These are phyloP conservation scores for Lagodon rhomboides DNA, from an alignment of 2,797 vertebrate genomes.

Conservation along the genomic window DNA sequence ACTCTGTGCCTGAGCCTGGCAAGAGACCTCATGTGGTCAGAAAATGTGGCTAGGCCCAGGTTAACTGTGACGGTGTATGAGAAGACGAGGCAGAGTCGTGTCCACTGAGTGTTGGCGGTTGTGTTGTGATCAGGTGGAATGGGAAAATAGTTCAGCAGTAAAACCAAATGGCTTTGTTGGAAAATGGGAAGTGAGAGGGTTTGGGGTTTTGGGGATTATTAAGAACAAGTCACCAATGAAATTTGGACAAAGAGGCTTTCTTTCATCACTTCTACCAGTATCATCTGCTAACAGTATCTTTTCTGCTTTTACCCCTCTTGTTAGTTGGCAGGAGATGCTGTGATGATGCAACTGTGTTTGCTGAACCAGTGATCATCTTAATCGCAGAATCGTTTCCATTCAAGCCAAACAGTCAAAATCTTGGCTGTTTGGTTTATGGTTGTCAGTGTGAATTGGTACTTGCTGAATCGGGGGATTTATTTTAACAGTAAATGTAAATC, in stretches of 20 bases:
- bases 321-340: constrained; percentile 34
- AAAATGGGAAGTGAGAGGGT: constrained; percentile 23
- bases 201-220: not conserved
- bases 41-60: constrained; percentile 51
- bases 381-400: constrained; percentile 30
- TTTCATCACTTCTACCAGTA: constrained; percentile 47
- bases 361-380: constrained; percentile 8
- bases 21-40: constrained; percentile 43
- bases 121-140: constrained; percentile 55
- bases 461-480: constrained; percentile 46
- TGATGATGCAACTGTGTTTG: constrained; percentile 33
- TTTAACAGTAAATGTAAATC: constrained; percentile 41
- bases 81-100: constrained; percentile 42
- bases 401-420: constrained; percentile 21
- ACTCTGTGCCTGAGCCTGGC: constrained; percentile 46
- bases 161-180: constrained; percentile 48
- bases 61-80: constrained; percentile 57
- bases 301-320: constrained; percentile 49
- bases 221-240: constrained; percentile 32
- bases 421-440: constrained; percentile 42
- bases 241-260: constrained; percentile 37
- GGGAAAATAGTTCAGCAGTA: constrained; percentile 59
- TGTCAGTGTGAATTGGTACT: constrained; percentile 50
- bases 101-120: constrained; percentile 43
- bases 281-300: constrained; percentile 43